Evolutionary conservation across 2,888 invertebrate species (phyloP).

Genomic region (Tupiocoris notatus): DNA sequence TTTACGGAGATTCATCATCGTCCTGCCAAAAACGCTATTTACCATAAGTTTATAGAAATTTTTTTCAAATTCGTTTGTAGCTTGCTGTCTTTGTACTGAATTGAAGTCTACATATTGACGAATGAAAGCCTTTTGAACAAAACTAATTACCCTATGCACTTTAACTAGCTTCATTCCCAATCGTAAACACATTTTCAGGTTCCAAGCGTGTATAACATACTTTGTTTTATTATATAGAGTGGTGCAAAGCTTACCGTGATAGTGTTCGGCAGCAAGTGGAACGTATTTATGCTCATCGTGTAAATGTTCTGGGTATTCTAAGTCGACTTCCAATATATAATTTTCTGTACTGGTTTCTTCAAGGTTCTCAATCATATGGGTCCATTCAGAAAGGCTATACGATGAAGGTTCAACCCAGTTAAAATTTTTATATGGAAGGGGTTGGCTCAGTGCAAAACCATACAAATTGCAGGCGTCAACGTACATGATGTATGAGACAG

Average conservation of each 20-base stretch:
- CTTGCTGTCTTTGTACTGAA: not conserved
- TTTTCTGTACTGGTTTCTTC: not conserved
- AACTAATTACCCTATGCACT: slow-evolving; percentile 2
- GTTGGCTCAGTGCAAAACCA: not conserved
- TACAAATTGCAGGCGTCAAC: slow-evolving; percentile 41
- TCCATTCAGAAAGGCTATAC: not conserved
- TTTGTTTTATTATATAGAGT: not conserved
- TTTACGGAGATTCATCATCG: slow-evolving; percentile 25
- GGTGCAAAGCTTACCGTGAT: not conserved
- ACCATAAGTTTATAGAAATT: slow-evolving; percentile 27
- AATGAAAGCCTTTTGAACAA: not conserved
- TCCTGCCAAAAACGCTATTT: slow-evolving; percentile 14
- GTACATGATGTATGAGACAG: slow-evolving; percentile 14
- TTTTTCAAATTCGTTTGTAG: slow-evolving; percentile 17
- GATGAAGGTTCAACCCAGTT: not conserved
- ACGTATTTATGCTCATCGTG: slow-evolving; percentile 14
- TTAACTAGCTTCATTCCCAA: slow-evolving; percentile 5
- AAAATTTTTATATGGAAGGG: not conserved
- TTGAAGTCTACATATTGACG: slow-evolving; percentile 25
- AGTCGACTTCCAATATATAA: not conserved
- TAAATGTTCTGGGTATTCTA: not conserved
- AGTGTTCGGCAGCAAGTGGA: not conserved
- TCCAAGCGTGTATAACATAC: slow-evolving; percentile 7
- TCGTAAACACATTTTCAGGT: slow-evolving; percentile 5
- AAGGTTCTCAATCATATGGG: not conserved